A percentile compares a stretch with the other conserved stretches of the same genome.
phyloP scores from a whole-genome alignment of 2,797 vertebrate species.

The Coranthus polyacanthus region DNA sequence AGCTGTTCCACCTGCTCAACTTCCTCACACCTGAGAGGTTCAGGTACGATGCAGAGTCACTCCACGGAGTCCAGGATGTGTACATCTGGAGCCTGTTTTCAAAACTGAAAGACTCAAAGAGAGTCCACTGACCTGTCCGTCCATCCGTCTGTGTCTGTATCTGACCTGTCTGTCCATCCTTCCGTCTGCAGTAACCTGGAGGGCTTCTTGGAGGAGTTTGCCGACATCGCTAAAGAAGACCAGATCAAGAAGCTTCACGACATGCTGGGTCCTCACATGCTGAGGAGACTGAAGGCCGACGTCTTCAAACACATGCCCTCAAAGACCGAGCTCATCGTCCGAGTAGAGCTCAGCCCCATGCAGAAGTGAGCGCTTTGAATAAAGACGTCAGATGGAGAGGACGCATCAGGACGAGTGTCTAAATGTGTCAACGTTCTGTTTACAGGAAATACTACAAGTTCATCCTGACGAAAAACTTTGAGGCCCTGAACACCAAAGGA shows the following conservation, averaged over 20 bases:
- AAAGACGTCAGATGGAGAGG: too few species aligned
- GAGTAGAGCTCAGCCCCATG: slow-evolving; percentile 97
- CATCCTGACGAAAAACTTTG: slow-evolving; percentile 97
- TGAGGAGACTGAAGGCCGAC: slow-evolving; percentile 96
- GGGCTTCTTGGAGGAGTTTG: slow-evolving; percentile 97
- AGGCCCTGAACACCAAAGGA: slow-evolving; percentile 95
- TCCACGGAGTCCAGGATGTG: too few species aligned
- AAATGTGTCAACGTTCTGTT: slow-evolving; percentile 3
- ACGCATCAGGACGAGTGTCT: not conserved
- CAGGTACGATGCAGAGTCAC: too few species aligned
- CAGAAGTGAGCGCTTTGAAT: slow-evolving; percentile 99
- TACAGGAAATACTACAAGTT: slow-evolving; percentile 98
- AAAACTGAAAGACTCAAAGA: too few species aligned
- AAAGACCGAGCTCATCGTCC: slow-evolving; percentile 97
- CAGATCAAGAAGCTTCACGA: slow-evolving; percentile 99
- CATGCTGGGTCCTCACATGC: slow-evolving; percentile 98
- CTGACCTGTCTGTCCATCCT: not conserved
- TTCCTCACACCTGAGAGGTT: slow-evolving; percentile 97
- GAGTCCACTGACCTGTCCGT: too few species aligned
- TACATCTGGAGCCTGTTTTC: too few species aligned
- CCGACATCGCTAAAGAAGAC: slow-evolving; percentile 98
- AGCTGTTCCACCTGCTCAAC: slow-evolving; percentile 97
- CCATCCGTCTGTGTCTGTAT: too few species aligned
- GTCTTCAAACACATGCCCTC: slow-evolving; percentile 99
- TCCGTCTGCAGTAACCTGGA: slow-evolving; percentile 90